These are phyloP conservation scores for Malurus melanocephalus DNA, from an alignment of 2,113 vertebrate species.

Conservation along the genomic window DNA sequence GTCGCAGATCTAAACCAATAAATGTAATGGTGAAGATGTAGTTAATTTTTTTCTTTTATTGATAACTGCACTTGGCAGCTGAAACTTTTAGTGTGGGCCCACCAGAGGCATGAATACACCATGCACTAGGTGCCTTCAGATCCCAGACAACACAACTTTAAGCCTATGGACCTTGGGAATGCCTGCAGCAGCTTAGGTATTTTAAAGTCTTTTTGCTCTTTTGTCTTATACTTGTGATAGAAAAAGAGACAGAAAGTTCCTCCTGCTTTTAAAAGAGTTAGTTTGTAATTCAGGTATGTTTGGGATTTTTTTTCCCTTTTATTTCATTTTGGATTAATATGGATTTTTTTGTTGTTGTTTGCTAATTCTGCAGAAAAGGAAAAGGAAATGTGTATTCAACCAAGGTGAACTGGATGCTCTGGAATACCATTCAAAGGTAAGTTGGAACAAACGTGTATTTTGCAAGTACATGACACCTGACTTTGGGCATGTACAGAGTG, in stretches of 20 bases:
- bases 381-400: conserved; percentile 81
- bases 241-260: neutral
- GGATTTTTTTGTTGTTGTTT: neutral
- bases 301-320: neutral
- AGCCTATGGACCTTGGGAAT: neutral
- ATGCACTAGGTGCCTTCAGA: neutral
- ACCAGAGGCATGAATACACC: neutral
- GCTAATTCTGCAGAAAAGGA: conserved; percentile 77
- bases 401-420: conserved; percentile 87
- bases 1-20: neutral
- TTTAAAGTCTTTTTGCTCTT: neutral
- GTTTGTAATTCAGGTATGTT: neutral
- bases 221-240: neutral
- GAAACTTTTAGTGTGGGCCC: neutral
- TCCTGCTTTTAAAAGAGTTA: neutral
- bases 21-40: fast-evolving
- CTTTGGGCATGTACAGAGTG: fast-evolving
- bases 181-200: neutral
- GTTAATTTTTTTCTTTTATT: neutral
- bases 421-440: conserved; percentile 85
- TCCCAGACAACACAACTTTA: neutral
- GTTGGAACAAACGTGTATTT: neutral
- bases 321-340: neutral
- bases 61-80: neutral
- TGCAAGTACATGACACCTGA: neutral